A percentile compares a stretch with the other conserved stretches of the same genome.
Evolutionary conservation across 2,797 vertebrate genomes (phyloP).

Genomic region (Cossypha caffra): DNA sequence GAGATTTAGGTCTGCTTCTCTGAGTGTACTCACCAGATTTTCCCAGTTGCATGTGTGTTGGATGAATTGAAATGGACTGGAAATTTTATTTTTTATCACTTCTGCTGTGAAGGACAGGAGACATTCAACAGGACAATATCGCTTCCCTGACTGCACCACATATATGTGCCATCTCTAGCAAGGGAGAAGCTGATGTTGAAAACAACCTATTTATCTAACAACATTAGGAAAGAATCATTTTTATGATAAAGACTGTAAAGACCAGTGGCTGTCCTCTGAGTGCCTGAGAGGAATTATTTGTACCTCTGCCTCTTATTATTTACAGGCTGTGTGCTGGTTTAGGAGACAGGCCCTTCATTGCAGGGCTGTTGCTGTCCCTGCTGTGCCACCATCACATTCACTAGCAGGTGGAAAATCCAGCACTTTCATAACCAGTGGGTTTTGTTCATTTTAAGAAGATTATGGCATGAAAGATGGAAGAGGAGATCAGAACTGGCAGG

Average conservation of each 20-base stretch:
- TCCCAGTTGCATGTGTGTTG: rapidly evolving
- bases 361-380: not conserved
- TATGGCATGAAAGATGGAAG: conserved; percentile 51
- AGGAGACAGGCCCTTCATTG: not conserved
- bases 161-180: not conserved
- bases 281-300: not conserved
- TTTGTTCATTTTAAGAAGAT: conserved; percentile 72
- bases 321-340: not conserved
- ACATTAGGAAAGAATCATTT: not conserved
- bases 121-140: not conserved
- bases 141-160: rapidly evolving
- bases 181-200: not conserved
- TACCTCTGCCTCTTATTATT: not conserved
- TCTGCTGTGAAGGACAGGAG: not conserved
- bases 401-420: not conserved
- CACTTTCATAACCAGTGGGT: not conserved
- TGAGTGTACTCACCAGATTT: not conserved
- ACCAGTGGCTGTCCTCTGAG: not conserved
- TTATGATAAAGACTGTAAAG: not conserved
- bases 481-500: conserved; percentile 65
- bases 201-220: not conserved
- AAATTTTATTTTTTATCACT: not conserved
- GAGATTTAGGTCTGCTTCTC: not conserved
- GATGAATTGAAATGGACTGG: not conserved
- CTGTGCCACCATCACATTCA: not conserved